Base-by-base conservation (phyloP, 2,113 vertebrate species). In the Psophia crepitans region DNA sequence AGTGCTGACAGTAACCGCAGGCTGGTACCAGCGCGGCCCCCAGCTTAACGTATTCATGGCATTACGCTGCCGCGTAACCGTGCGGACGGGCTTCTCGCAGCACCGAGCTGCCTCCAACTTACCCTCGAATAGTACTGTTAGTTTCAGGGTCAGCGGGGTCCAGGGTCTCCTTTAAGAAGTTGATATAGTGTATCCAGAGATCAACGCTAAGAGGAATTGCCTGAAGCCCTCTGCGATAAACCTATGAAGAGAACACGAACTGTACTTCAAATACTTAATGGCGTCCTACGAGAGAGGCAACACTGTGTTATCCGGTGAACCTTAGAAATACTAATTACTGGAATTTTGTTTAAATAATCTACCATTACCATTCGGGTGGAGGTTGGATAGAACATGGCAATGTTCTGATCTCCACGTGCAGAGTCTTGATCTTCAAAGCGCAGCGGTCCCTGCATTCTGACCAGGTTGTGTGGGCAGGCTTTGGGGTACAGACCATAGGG, bases 151-250 rank as follows among this genome's bases (percentile, higher is more conserved):
- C 99, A 68, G 63, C 97, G 61, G 97, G 97, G 95, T 99, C 99
- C 76, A 99, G 97, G 33, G 99, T 99, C 87, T 99, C 99, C 97
- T 99, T 99, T 94, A 99, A 97, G 98, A 99, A 99, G 96, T 99
- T 99, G 97, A 99, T 98, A 97, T 99, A 99, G 97, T 99, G 99
- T 96, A 99, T 98, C 99, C 99, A 99, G 84, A 99, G 98, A 96
- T 99, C 99, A 95, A 99, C 99, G 91, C 99, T 99, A 96, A 99
- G 99, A 88, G 99, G 99, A 96, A 99, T 99, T 93, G 99, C 99
- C 98, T 99, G 99, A 93, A 99, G 98, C 68, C 99, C 99, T 97
- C 99, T 98, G 75, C 99, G 98, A 98, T 99, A 99, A 18, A 99
- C 99, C 99, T 99, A 98, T 71, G 96, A 98, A 98, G 92, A 94